phyloP scores from a whole-genome alignment of 2,113 vertebrate species.

The Serinus canaria region DNA sequence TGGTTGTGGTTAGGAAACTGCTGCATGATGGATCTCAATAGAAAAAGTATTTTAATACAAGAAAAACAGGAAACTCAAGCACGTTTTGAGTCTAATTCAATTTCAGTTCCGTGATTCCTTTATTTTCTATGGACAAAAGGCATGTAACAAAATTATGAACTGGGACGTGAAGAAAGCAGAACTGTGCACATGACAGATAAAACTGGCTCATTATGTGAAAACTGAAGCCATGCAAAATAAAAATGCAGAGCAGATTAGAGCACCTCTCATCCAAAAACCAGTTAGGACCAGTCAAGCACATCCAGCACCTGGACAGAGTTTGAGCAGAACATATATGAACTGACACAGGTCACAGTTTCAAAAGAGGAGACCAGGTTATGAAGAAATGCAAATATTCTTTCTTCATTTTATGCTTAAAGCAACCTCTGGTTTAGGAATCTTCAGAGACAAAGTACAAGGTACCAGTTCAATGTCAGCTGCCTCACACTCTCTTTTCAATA shows the following conservation, averaged over 20 bases:
- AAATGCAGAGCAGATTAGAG: conserved; percentile 48
- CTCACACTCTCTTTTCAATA: conserved; percentile 2
- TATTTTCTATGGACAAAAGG: conserved; percentile 67
- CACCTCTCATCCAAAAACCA: conserved; percentile 45
- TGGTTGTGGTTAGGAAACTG: conserved; percentile 64
- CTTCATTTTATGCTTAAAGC: conserved; percentile 26
- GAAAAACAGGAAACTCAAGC: conserved; percentile 69
- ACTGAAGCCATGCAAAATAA: conserved; percentile 43
- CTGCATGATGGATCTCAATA: conserved; percentile 49
- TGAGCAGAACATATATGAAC: conserved; percentile 13
- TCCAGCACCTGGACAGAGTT: conserved; percentile 25
- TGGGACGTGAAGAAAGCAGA: conserved; percentile 60
- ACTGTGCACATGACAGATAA: conserved; percentile 55
- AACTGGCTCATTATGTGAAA: conserved; percentile 48
- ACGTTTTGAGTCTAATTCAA: conserved; percentile 62
- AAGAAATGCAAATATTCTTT: conserved; percentile 35
- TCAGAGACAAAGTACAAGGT: not conserved
- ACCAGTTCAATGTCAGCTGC: conserved; percentile 34
- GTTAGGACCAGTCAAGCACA: conserved; percentile 42
- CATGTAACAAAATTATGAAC: conserved; percentile 57
- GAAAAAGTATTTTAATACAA: conserved; percentile 68
- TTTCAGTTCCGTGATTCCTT: conserved; percentile 65
- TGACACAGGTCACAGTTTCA: conserved; percentile 21
- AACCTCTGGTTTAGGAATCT: not conserved
- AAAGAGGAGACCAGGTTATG: not conserved